Evolutionary conservation across 1,140 invertebrate genomes (phyloP).

Genomic region (Dendroctonus valens): DNA sequence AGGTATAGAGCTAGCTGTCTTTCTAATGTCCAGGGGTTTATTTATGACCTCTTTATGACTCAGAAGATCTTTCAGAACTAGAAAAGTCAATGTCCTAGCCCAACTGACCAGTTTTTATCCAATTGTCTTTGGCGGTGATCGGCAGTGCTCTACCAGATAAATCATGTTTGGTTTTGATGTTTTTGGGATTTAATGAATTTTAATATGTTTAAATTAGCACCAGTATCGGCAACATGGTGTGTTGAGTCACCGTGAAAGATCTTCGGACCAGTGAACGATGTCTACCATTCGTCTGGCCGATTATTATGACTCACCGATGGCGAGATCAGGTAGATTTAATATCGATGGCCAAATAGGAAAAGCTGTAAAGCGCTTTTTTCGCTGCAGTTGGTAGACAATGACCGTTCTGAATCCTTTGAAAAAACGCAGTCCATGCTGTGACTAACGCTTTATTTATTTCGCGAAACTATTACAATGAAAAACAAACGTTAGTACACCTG

Average conservation of each 20-base stretch:
- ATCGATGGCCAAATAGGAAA: constrained; percentile 25
- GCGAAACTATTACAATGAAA: not conserved
- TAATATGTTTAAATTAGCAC: too few species aligned
- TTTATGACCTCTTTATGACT: too few species aligned
- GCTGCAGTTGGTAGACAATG: constrained; percentile 17
- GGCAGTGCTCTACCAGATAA: too few species aligned
- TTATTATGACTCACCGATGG: constrained; percentile 24
- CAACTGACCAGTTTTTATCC: too few species aligned
- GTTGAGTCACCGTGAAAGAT: constrained; percentile 22
- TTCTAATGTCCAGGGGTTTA: too few species aligned
- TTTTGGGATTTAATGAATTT: too few species aligned
- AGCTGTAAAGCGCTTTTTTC: constrained; percentile 17
- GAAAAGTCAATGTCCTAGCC: too few species aligned
- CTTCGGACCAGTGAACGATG: constrained; percentile 7
- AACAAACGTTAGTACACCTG: too few species aligned
- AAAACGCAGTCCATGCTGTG: not conserved
- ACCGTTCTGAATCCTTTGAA: constrained; percentile 6
- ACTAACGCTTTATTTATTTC: constrained; percentile 5
- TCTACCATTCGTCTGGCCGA: constrained; percentile 29
- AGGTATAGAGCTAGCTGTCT: too few species aligned
- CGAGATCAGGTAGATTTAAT: constrained; percentile 16
- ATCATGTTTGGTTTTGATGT: too few species aligned
- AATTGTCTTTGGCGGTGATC: too few species aligned
- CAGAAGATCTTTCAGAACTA: too few species aligned
- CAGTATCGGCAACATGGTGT: not conserved